Evolutionary conservation across 1,140 invertebrate species (phyloP).

Genomic region (Drosophila sechellia): DNA sequence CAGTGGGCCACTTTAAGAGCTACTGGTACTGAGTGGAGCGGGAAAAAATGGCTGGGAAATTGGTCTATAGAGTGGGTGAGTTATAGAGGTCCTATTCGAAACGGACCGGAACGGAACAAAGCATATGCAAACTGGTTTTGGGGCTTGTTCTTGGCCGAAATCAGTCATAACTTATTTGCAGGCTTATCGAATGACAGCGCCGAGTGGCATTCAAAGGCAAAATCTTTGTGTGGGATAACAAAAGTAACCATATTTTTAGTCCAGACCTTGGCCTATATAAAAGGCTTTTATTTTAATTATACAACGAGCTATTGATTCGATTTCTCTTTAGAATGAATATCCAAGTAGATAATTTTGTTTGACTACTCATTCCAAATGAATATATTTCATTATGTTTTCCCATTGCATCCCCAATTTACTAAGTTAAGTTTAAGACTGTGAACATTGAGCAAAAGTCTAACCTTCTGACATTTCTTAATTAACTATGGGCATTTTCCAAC

Average conservation of each 20-base stretch:
- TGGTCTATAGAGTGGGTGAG: not conserved
- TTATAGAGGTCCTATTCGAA: not conserved
- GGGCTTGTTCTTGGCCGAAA: not conserved
- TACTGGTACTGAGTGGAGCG: not conserved
- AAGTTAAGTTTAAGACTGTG: too few species aligned
- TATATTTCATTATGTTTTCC: too few species aligned
- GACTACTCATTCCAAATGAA: not conserved
- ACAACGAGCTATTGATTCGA: not conserved
- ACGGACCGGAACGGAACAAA: not conserved
- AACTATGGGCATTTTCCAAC: too few species aligned
- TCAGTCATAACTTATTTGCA: slow-evolving; percentile 19
- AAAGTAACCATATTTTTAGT: not conserved
- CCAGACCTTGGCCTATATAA: not conserved
- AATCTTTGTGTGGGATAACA: not conserved
- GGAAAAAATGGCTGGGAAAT: not conserved
- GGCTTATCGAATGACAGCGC: slow-evolving; percentile 16
- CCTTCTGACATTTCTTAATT: too few species aligned
- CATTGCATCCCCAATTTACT: too few species aligned
- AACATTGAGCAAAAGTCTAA: too few species aligned
- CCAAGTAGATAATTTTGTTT: too few species aligned
- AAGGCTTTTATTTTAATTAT: not conserved
- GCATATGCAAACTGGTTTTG: slow-evolving; percentile 17
- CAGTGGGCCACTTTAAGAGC: slow-evolving; percentile 6
- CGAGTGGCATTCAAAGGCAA: not conserved
- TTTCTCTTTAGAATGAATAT: too few species aligned